Base-by-base conservation (phyloP, 2,888 invertebrate species). In the Schizotus pectinicornis region DNA sequence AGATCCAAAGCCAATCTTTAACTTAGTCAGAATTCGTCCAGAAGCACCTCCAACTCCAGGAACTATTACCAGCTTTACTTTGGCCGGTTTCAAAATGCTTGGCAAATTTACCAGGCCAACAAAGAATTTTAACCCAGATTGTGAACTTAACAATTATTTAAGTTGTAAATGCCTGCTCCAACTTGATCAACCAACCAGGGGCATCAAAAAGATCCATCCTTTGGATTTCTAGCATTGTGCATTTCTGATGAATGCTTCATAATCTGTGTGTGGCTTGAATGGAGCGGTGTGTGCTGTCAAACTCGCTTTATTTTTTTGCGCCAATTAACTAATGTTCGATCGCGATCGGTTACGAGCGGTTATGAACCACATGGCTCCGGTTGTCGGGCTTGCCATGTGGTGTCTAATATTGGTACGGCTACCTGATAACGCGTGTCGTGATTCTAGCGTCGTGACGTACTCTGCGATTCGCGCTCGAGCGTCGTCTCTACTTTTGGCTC, bases 371-470 rank as follows among this genome's bases (percentile, higher is more conserved):
- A 69, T 68, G 68, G 67, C 61, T 48, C 42, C 55, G 57, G 63
- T 53, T 62, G 61, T 65, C 68, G 68, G 62, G 61, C 41, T 63
- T 54, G 63, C 65, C 64, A 68, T 69, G 72, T 70, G 67, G 67
- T 63, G 61, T 51, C 59, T 65, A 59, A 60, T 53, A 56, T 43
- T 65, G 59, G 67, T 68, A 62, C 63, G 63, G 65, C 62, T 67
- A 61, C 64, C 62, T 72, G 66, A 64, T 71, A 62, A 62, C 69
- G 70, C 73, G 74, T 70, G 64, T 73, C 75, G 74, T 71, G 72
- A 64, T 73, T 74, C 69, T 71, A 73, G 71, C 68, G 68, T 53
- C 70, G 69, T 65, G 67, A 62, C 62, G 55, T 61, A 61, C 57
- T 46, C 63, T 57, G 36, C 52, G 43, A 49, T 55, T 55, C 62